Evolutionary conservation across 2,113 vertebrate species (phyloP).

Genomic region (Callipepla californica): DNA sequence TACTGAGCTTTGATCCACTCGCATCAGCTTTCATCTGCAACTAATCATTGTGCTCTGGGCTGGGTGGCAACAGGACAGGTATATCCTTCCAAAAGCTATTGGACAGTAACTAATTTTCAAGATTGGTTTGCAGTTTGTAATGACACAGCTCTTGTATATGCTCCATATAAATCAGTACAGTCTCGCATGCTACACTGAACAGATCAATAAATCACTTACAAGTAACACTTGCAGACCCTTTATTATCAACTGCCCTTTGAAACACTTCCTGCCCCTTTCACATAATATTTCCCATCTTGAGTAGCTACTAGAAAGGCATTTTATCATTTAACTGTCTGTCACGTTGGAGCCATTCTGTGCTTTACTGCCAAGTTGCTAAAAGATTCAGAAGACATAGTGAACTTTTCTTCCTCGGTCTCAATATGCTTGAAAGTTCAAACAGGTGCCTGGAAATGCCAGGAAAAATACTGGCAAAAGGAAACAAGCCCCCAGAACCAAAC

Average conservation of each 20-base stretch:
- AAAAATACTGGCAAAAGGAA: not conserved
- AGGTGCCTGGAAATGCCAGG: not conserved
- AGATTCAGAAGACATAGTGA: not conserved
- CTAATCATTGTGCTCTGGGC: conserved; percentile 14
- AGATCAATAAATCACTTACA: conserved; percentile 65
- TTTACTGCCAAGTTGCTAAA: not conserved
- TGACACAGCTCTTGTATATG: conserved; percentile 27
- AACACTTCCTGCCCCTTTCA: conserved; percentile 56
- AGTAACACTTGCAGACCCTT: conserved; percentile 40
- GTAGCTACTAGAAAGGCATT: conserved; percentile 14
- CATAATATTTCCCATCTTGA: conserved; percentile 44
- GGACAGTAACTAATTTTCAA: conserved; percentile 68
- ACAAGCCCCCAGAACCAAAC: not conserved
- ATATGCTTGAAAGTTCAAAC: not conserved
- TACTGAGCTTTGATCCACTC: conserved; percentile 50
- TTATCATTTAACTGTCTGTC: conserved; percentile 54
- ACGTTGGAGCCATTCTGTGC: not conserved
- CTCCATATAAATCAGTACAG: conserved; percentile 55
- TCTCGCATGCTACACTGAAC: conserved; percentile 20
- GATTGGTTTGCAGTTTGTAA: conserved; percentile 60
- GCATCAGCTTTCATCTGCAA: conserved; percentile 35
- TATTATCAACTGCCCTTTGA: conserved; percentile 63
- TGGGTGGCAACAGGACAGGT: conserved; percentile 53
- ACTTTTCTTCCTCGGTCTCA: not conserved
- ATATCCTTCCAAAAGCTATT: conserved; percentile 41